Evolutionary conservation across 2,113 vertebrate genomes (phyloP), one percentile per base, ranked within the genome.

Genomic region (Rattus rattus): DNA sequence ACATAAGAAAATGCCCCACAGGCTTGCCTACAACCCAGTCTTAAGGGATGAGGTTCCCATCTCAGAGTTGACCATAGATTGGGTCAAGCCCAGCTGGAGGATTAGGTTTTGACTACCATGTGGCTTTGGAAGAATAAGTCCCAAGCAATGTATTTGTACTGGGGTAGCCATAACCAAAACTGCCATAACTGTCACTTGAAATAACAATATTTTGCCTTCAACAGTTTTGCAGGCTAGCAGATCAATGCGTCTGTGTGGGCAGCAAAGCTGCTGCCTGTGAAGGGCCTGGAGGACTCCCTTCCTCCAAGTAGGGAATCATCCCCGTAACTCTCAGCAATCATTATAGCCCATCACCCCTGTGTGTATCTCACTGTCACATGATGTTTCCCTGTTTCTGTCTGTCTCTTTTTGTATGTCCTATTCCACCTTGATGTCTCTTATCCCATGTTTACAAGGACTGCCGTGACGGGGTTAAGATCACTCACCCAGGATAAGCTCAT

Each of bases 331-430:
- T 67, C 17, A 33, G 36, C 12, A 39, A 7, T 20, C 10, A 1
- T 47, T 24, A 61, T 33, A 30, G 28, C 28, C 65, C 17, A 22
- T 26, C n/a, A 39, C 28, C 20, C 39, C 30, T 43, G 87, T 20
- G 54, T 39, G 92, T 30, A 11, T 2, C 10, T 59, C 11, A 16
- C 5, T 13, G 4, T 24, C 26, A 20, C n/a, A 0, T 1, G n/a
- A 47, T n/a, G 67, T 26, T 84, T 28, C 24, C 59, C 8, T 14
- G 19, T 17, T 20, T 26, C 52, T 12, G 4, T 43, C 33, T 49
- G 26, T 11, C 1, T 24, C 9, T 69, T 84, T 36, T 87, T 39
- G 1, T 5, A 0, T 2, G 43, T 33, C 54, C 12, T 28, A 61
- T 70, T 22, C 19, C 80, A 19, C 14, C 39, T 47, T 7, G 7